Base-by-base conservation (phyloP, 1,140 invertebrate species). In the Chionoecetes opilio region DNA sequence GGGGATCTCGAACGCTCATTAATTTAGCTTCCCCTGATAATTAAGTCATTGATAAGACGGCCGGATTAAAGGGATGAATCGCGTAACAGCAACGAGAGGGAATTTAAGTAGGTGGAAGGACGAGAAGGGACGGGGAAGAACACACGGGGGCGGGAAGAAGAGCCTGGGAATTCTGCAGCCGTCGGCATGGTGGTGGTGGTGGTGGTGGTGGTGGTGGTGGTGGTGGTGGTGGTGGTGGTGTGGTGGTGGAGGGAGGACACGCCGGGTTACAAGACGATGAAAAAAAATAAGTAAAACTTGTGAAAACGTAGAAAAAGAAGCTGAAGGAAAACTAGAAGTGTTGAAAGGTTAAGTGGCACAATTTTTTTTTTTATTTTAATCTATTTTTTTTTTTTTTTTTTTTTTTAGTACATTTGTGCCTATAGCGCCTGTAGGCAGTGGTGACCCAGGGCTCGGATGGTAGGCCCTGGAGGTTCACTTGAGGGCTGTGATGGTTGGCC, bases 1-100 rank as follows among this genome's bases (percentile, higher is more conserved):
- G 63, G 21, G 63, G 63, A n/a, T 75, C 63, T 75, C n/a, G n/a
- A 75, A 75, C 63, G 63, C 63, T 75, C 63, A 75, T 75, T 75
- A 75, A 75, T 75, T 75, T 75, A 75, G 63, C 63, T n/a, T 21
- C 63, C 63, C 63, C 85, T 37, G 85, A 87, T 75, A 75, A 75
- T 75, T 38, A 75, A 31, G 63, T 26, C 29, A 37, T 34, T 31
- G 63, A 63, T n/a, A 82, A 53, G 91, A 82, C 37, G 63, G 63
- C 91, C 21, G 91, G 63, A 63, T 11, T 35, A 21, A 63, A 53
- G 63, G 38, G 41, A 41, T 41, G 31, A 53, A 38, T 53, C 89
- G 41, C 3, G 29, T 3, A 34, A 32, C 53, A 37, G 9, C 21
- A 6, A 34, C n/a, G 82, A 21, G 14, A 75, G 91, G 46, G 63